phyloP scores from a whole-genome alignment of 2,797 vertebrate species.

The Sebastolobus altivelis region DNA sequence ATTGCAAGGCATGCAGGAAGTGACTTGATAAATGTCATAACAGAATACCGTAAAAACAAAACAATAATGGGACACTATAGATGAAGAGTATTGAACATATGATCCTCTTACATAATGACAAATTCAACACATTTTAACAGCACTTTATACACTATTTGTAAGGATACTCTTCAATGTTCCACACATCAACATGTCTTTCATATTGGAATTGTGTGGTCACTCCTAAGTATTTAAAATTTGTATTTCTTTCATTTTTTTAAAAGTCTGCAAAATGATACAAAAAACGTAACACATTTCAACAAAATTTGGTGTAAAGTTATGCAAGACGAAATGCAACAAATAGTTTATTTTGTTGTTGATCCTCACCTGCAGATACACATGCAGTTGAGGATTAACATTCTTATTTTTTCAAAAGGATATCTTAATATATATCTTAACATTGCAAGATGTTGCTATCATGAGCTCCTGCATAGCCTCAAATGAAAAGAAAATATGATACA shows the following conservation, averaged over 20 bases:
- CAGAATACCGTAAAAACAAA: neutral
- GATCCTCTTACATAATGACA: neutral
- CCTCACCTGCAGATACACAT: neutral
- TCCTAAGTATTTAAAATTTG: too few relatives aligned
- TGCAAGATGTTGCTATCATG: neutral
- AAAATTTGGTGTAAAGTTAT: neutral
- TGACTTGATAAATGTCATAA: neutral
- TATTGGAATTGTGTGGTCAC: neutral
- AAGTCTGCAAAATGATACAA: neutral
- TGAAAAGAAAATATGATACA: neutral
- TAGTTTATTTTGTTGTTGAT: rapidly evolving
- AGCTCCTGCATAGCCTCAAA: neutral
- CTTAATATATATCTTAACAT: neutral
- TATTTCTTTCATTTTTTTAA: too few relatives aligned
- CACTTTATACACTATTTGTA: neutral
- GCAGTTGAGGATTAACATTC: neutral
- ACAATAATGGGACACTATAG: neutral
- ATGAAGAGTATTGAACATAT: neutral
- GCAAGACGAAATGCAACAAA: neutral
- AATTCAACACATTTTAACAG: neutral
- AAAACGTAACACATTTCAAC: neutral
- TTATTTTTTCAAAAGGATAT: neutral
- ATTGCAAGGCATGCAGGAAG: neutral
- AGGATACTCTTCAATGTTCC: neutral
- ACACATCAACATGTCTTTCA: neutral